Evolutionary conservation across 2,888 invertebrate genomes (phyloP), one percentile per base, ranked within the genome.

Genomic region (Noctuana brunneofusca): DNA sequence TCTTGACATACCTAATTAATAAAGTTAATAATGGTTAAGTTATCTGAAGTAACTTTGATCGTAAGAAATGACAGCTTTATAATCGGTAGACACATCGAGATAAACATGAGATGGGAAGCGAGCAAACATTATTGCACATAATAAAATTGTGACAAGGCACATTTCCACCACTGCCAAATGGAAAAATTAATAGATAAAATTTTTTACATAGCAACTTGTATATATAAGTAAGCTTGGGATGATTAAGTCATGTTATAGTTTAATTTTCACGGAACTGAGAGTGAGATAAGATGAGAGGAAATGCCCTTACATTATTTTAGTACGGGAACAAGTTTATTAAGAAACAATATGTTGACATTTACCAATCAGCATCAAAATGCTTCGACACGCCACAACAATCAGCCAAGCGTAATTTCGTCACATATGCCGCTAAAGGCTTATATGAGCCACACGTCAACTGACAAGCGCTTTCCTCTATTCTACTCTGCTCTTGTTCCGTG

Each of bases 91-190:
- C 80, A 77, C 79, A 81, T 79, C 79, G 78, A 80, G 78, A 78
- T 76, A 79, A n/a, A n/a, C n/a, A n/a, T n/a, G n/a, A n/a, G n/a
- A 73, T 72, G 71, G 70, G 73, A 76, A 76, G 74, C 74, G 73
- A 78, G 75, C 69, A 71, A 50, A 52, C 52, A 74, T 72, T 74
- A n/a, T 73, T 76, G 81, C 85, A 86, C 84, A 79, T 83, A 74
- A 79, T 81, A 27, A 27, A 27, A 27, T 30, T 83, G 83, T 84
- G 84, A 89, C 92, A 91, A 92, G 92, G 92, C 92, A 92, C 92
- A 92, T 92, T 89, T 92, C 92, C 87, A 91, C 78, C 89, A 90
- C 88, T 89, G 92, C 91, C 92, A 88, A 89, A 86, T 82, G 83
- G 78, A 79, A 80, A 79, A 82, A 80, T 76, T 75, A 73, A 76